Evolutionary conservation across 2,888 invertebrate genomes (phyloP).

Genomic region (Chaitophorus viminalis): DNA sequence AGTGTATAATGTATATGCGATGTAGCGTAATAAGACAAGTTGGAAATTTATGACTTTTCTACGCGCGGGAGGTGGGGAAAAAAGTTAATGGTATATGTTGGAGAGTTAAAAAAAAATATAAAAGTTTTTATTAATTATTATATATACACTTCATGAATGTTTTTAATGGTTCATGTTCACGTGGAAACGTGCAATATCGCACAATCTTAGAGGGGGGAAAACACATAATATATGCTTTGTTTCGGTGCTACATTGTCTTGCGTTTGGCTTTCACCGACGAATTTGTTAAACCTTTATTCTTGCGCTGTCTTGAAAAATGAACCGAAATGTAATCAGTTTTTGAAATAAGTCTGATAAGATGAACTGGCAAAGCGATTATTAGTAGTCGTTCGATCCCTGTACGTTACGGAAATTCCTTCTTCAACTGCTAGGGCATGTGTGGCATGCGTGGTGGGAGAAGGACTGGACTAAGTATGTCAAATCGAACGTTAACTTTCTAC

Average conservation of each 20-base stretch:
- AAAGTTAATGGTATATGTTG: not conserved
- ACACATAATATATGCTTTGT: not conserved
- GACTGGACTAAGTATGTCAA: not conserved
- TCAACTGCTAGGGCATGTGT: not conserved
- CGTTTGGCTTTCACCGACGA: not conserved
- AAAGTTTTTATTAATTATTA: not conserved
- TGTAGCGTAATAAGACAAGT: not conserved
- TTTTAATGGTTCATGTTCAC: not conserved
- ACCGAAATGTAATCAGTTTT: conserved; percentile 2
- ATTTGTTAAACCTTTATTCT: not conserved
- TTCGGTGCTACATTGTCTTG: not conserved
- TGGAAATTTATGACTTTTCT: not conserved
- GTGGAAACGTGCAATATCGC: not conserved
- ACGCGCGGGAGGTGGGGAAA: not conserved
- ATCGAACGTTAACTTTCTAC: too few relatives aligned
- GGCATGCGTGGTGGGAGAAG: too few relatives aligned
- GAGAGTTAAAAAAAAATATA: too few relatives aligned
- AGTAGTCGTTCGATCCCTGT: not conserved
- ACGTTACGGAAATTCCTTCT: not conserved
- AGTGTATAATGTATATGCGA: not conserved
- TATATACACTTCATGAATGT: not conserved
- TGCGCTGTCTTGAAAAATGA: not conserved
- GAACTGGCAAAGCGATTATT: not conserved
- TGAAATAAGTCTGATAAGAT: not conserved
- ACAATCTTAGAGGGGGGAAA: too few relatives aligned